Evolutionary conservation across 1,140 invertebrate genomes (phyloP).

Genomic region (Venustaconcha ellipsiformis): DNA sequence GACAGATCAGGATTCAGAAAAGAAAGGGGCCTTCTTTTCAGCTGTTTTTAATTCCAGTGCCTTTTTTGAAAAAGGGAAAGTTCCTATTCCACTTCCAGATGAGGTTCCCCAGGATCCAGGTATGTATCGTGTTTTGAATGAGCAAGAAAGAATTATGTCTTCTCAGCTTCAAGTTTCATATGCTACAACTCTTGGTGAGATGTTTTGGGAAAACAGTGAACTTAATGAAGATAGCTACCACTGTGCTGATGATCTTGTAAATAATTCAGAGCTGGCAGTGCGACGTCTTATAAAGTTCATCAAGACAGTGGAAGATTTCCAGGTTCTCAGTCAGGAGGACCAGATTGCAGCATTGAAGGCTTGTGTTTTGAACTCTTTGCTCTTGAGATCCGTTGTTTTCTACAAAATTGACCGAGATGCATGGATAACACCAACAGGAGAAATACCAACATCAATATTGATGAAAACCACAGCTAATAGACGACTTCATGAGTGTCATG

Average conservation of each 20-base stretch:
- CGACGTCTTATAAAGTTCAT: conserved; percentile 59
- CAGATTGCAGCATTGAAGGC: conserved; percentile 54
- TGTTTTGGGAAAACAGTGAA: conserved; percentile 8
- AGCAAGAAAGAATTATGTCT: conserved; percentile 37
- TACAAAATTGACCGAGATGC: conserved; percentile 57
- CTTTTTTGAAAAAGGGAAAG: background rate
- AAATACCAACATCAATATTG: conserved; percentile 63
- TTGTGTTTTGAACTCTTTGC: conserved; percentile 53
- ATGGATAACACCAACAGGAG: conserved; percentile 56
- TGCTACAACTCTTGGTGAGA: conserved; percentile 33
- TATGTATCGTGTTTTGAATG: conserved; percentile 33
- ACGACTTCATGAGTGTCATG: conserved; percentile 63
- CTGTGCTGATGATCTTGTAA: conserved; percentile 52
- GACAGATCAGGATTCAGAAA: background rate
- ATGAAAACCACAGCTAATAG: conserved; percentile 59
- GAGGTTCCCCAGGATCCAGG: conserved; percentile 32
- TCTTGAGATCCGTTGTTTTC: conserved; percentile 57
- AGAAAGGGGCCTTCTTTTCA: background rate
- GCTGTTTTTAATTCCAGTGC: background rate
- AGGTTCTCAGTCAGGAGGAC: conserved; percentile 50
- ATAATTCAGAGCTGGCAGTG: conserved; percentile 58
- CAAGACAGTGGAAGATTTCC: conserved; percentile 58
- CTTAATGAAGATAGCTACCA: conserved; percentile 41
- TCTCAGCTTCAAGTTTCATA: conserved; percentile 39
- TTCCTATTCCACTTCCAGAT: conserved; percentile 6